Base-by-base conservation (phyloP, 37 sponge, comb jelly and placozoan species). In the Beroe ovata region DNA sequence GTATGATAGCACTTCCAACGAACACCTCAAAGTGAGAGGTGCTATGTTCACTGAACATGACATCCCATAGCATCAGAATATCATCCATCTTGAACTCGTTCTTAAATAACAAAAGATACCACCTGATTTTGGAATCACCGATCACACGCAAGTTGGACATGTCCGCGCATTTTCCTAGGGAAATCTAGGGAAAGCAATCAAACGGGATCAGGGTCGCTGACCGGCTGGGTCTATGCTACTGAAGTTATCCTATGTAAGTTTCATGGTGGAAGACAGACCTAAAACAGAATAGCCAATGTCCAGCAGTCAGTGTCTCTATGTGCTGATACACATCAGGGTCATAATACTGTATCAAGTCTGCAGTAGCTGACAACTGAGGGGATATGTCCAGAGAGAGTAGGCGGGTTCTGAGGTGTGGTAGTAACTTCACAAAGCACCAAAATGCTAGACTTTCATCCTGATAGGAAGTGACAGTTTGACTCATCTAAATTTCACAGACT, bases 281-380 rank as follows among this genome's bases (percentile, higher is more conserved):
- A n/a, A n/a, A n/a, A n/a, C n/a, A n/a, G n/a, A 77, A 77, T 25
- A 77, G 84, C 84, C 84, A 77, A 20, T 77, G 84, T 6, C 84
- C 84, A 3, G 36, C 42, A 23, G 84, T 77, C 19, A 77, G 23
- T 11, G 39, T 38, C 84, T 77, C 84, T 18, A 77, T 39, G 84
- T 77, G 84, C 26, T 36, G 42, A 19, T 77, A 77, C 23, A 77
- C 54, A 1, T 77, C 84, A 0, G 8, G 4, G 28, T 77, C 84
- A 41, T 42, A 77, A 42, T 77, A 42, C 28, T 77, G 84, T 0
- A 77, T 29, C 8, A 77, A 54, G 25, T 77, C 84, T 28, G 84
- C 84, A 23, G 84, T 77, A 16, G 84, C 26, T 6, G 84, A 77
- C 0, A 77, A 54, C 41, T 77, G 84, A 21, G 84, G 84, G 54